Conservation (phyloP, 1,140 invertebrate species). For the Aphaenogaster floridana region DNA sequence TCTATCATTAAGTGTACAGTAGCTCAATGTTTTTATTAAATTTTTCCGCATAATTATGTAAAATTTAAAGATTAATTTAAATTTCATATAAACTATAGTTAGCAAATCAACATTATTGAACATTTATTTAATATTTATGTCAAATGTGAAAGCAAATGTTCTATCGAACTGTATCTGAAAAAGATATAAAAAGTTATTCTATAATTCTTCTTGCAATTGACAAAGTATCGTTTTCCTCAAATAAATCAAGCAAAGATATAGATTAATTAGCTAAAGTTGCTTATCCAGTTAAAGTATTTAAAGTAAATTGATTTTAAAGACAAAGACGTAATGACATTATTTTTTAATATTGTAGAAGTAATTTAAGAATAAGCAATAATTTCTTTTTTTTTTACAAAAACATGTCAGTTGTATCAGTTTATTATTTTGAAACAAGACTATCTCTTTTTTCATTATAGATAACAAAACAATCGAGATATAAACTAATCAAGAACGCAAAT, state of each 20-base stretch:
- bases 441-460: not conserved
- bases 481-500: constrained; percentile 28
- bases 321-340: not conserved
- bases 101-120: not conserved
- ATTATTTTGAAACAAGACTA: not conserved
- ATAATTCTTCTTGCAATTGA: not conserved
- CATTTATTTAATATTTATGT: not conserved
- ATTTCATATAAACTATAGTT: not conserved
- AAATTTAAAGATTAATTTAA: not conserved
- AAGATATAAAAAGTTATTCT: constrained; percentile 3
- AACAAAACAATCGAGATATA: constrained; percentile 24
- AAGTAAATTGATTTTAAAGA: not conserved
- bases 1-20: not conserved
- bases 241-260: not conserved
- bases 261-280: not conserved
- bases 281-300: not conserved
- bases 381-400: not conserved
- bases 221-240: not conserved
- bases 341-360: not conserved
- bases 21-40: constrained; percentile 1
- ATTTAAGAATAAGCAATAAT: not conserved
- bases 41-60: not conserved
- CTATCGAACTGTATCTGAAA: not conserved
- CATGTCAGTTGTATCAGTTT: not conserved
- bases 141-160: not conserved